Evolutionary conservation across 2,797 vertebrate genomes (phyloP), one percentile per base, ranked within the genome.

Genomic region (Lerista edwardsae): DNA sequence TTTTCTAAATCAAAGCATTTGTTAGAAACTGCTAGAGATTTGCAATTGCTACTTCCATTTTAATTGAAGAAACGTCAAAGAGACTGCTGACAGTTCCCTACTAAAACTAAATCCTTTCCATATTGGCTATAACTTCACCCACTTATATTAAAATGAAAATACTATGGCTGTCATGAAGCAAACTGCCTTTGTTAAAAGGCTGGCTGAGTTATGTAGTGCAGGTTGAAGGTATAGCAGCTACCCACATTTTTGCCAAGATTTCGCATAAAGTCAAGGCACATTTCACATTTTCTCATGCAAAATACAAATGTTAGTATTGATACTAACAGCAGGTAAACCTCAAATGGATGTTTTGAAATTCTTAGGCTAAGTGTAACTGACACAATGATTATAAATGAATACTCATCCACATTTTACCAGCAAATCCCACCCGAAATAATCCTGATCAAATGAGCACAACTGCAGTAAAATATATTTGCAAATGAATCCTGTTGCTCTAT

Each of bases 401-500:
- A 89, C 90, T 90, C 92, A 88, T 86, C 79, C 68, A 67, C 89
- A 89, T 95, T 89, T 84, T 89, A 94, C 91, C 88, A 85, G 81
- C 51, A 86, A 89, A 90, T 81, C 61, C 65, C 47, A 76, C 41
- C 72, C 90, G 88, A 51, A 89, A 90, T 84, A 93, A 92, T 92
- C 91, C 89, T 91, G 94, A 96, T 96, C 94, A 96, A 95, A 95
- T 96, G 86, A 96, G 92, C 90, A 89, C 88, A 93, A 94, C 86
- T 88, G 94, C 92, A 95, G 92, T 95, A 95, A 96, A 96, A 96
- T 96, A 95, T 96, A 97, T 96, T 96, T 96, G 93, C 95, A 96
- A 96, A 95, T 95, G 95, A 95, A 96, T 96, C 94, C 96, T 95
- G 93, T 96, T 96, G 94, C 95, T 96, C 96, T 96, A 95, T 96